Evolutionary conservation across 2,888 invertebrate genomes (phyloP).

Genomic region (Hipparchia semele): DNA sequence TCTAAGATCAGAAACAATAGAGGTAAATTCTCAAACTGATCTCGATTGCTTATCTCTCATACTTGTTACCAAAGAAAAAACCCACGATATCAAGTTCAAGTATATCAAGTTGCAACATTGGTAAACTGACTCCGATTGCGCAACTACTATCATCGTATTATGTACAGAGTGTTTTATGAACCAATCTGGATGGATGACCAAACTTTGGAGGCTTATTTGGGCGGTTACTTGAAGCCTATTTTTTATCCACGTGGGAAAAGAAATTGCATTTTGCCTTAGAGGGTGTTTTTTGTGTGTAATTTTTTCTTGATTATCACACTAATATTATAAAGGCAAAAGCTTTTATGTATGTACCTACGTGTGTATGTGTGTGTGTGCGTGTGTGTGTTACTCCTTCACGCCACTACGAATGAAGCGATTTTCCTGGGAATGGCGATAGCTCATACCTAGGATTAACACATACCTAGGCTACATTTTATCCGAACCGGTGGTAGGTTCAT

Average conservation of each 20-base stretch:
- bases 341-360: too few relatives aligned
- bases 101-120: slow-evolving; percentile 2
- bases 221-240: neutral
- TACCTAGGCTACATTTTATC: too few relatives aligned
- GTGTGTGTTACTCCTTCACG: too few relatives aligned
- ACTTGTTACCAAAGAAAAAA: neutral
- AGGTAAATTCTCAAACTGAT: neutral
- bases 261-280: too few relatives aligned
- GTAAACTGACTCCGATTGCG: neutral
- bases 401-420: too few relatives aligned
- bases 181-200: neutral
- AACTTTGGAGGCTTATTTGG: neutral
- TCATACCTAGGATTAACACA: too few relatives aligned
- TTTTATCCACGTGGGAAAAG: neutral
- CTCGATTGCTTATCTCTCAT: neutral
- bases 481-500: too few relatives aligned
- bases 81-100: slow-evolving; percentile 9
- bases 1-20: neutral
- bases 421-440: too few relatives aligned
- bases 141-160: neutral
- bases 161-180: neutral
- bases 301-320: too few relatives aligned
- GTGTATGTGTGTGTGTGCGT: too few relatives aligned
- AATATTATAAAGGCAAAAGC: too few relatives aligned
- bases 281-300: too few relatives aligned